A percentile compares a stretch with the other conserved stretches of the same genome.
Evolutionary conservation across 2,888 invertebrate species (phyloP).

Genomic region (Atrina japonica): DNA sequence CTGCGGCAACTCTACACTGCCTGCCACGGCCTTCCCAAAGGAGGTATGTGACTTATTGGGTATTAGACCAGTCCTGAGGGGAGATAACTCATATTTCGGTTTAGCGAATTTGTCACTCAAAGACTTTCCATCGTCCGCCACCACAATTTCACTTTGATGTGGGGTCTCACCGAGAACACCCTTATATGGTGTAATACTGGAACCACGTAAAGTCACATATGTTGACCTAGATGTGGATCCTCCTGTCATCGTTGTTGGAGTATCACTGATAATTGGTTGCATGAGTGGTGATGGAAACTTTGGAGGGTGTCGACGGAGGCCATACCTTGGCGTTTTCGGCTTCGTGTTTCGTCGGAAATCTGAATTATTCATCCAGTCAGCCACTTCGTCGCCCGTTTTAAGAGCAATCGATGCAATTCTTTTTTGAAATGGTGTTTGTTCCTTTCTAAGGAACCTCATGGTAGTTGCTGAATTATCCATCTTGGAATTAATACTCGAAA

Average conservation of each 20-base stretch:
- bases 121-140: background rate
- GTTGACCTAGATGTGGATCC: slow-evolving; percentile 29
- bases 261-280: slow-evolving; percentile 8
- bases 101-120: background rate
- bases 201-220: slow-evolving; percentile 23
- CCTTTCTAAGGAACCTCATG: slow-evolving; percentile 20
- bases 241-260: slow-evolving; percentile 8
- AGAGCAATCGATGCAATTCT: slow-evolving; percentile 29
- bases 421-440: slow-evolving; percentile 17
- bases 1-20: slow-evolving; percentile 3
- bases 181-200: slow-evolving; percentile 26
- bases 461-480: slow-evolving; percentile 8
- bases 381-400: slow-evolving; percentile 27
- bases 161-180: background rate
- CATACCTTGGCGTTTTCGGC: slow-evolving; percentile 31
- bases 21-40: background rate
- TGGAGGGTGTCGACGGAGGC: slow-evolving; percentile 28
- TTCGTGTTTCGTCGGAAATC: slow-evolving; percentile 7
- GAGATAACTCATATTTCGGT: background rate
- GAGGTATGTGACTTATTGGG: slow-evolving; percentile 12
- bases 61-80: too few relatives aligned
- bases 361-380: slow-evolving; percentile 29
- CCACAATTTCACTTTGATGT: background rate
- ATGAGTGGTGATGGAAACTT: slow-evolving; percentile 33
- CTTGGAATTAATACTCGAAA: too few relatives aligned